Evolutionary conservation across 1,140 invertebrate genomes (phyloP), one percentile per base, ranked within the genome.

Genomic region (Spodoptera frugiperda): DNA sequence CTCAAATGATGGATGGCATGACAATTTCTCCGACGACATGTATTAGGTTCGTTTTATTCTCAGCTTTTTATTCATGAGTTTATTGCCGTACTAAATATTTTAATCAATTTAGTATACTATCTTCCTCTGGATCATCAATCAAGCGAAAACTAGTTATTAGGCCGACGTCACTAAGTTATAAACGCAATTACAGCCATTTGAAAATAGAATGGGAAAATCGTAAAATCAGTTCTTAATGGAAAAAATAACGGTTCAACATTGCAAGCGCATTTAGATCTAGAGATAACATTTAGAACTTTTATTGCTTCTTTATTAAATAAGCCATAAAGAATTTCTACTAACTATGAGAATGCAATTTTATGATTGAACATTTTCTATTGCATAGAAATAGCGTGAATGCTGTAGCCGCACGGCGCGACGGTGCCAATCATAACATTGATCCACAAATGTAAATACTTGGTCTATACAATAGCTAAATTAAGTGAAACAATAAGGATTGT

Each of bases 401-500:
- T 10, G 59, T 65, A 63, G 54, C 59, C 15, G 53, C 33, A 17
- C 15, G 59, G 44, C 30, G 78, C 78, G 80, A 83, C 80, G 83
- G 74, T 77, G 84, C 75, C 79, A 91, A 85, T 88, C 88, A 91
- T 86, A 93, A 93, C 90, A 92, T 74, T 77, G 79, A 86, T 86
- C 82, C 81, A 82, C 84, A 87, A 88, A 89, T 87, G 87, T 90
- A 91, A 91, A 91, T 92, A 92, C 83, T 84, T 77, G 77, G 72
- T 77, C 82, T 84, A 77, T 79, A 93, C 91, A 93, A 93, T 93
- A 87, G 90, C 81, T 88, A 86, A 91, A 92, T 90, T 88, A 88
- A 87, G 81, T 85, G 89, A 91, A 93, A 93, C 91, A 93, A 93
- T 92, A 89, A 89, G 88, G 88, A 86, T 88, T 89, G 86, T 89